Evolutionary conservation across 2,888 invertebrate genomes (phyloP), one percentile per base, ranked within the genome.

Genomic region (Boloria euphrosyne): DNA sequence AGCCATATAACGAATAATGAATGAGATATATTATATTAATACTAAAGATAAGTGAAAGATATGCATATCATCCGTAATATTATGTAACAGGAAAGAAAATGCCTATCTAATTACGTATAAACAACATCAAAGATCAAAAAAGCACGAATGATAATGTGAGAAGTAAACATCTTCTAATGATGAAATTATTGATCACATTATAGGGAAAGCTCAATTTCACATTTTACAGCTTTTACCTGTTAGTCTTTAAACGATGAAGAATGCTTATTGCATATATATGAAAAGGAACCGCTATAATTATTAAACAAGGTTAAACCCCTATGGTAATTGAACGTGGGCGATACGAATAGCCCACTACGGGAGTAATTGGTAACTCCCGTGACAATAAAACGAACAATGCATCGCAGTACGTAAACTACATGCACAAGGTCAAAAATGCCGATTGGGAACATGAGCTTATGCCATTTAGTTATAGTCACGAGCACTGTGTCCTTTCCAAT

Each of bases 261-360:
- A 44, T 46, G 13, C 22, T 27, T n/a, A 44, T 43, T 55, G 27
- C 14, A 10, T 43, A 38, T 43, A 38, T 31, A 4, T 65, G 58
- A n/a, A 63, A 46, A 65, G 57, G 58, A 53, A 61, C 68, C 65
- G 63, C 60, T 61, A 63, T 64, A 71, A 68, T 70, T 66, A 66
- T 61, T 60, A 67, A 67, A 72, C 65, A 71, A 72, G 74, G 71
- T 75, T 69, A 74, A 70, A 76, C 57, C 76, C 76, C 64, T 65
- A 69, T 68, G 73, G 67, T 81, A 81, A 85, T 81, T 80, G 74
- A 72, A 67, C 62, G 85, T 86, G 79, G 86, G 85, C 81, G 85
- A 79, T 68, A 70, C 73, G 80, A 83, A 81, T 73, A 74, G 65
- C 70, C 78, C 78, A 79, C 62, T 74, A 66, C 65, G 77, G 71